Evolutionary conservation across 2,888 invertebrate genomes (phyloP), one percentile per base, ranked within the genome.

Genomic region (Meliscaeva auricollis): DNA sequence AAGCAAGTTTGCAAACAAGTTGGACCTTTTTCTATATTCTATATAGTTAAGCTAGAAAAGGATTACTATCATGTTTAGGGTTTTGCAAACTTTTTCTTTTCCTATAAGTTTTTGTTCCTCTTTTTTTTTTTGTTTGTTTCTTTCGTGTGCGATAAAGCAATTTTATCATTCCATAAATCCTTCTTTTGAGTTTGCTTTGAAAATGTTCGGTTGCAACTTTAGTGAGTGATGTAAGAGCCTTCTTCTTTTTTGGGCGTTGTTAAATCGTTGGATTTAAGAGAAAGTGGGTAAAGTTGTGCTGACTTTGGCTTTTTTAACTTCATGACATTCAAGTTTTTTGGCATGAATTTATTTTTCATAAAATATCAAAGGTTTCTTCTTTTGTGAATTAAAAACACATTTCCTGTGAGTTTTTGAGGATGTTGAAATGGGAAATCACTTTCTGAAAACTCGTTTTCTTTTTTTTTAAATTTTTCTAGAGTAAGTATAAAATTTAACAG

Each of bases 51-150:
- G n/a, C 30, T 44, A 26, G 41, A 8, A 26, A 44, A 17, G 62
- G 30, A 44, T 62, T 62, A 44, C 11, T 62, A 44, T 15, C 44
- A 62, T 62, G 62, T 62, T 60, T 62, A 62, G 26, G 44, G 62
- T 62, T 17, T 46, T 64, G 30, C 64, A 46, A 64, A 64, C 11
- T 46, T 64, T 64, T 30, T 46, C 46, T 30, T 26, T 26, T 62
- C 26, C 26, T 41, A 22, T 41, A 41, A 60, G n/a, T 26, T 64
- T 13, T 22, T 30, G 7, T 41, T n/a, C n/a, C 3, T 6, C 1
- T 38, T 13, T 1, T 1, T 38, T 13, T n/a, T 52, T 30, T 30
- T 0, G n/a, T 22, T 22, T 44, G 0, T 7, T 62, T 4, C 3
- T n/a, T 62, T 17, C 30, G 30, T 64, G 7, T 22, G 64, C 46